Evolutionary conservation across 2,113 vertebrate genomes (phyloP).

Genomic region (Trogon melanurus): DNA sequence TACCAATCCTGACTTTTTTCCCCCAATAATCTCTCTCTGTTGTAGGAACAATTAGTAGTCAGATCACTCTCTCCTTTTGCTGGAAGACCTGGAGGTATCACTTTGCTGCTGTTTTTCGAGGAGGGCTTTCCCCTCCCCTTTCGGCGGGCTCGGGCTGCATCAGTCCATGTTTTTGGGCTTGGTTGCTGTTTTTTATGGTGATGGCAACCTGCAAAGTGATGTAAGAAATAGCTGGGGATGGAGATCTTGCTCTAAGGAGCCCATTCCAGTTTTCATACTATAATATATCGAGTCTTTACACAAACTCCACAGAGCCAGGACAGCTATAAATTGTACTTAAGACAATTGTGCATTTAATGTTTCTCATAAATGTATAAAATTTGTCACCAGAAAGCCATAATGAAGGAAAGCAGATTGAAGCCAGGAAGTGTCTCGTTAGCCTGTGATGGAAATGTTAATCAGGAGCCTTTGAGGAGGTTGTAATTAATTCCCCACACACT

Average conservation of each 20-base stretch:
- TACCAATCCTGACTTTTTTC: not conserved
- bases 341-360: conserved; percentile 3
- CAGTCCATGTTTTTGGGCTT: not conserved
- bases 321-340: not conserved
- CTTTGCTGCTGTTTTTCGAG: not conserved
- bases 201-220: not conserved
- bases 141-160: not conserved
- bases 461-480: conserved; percentile 37
- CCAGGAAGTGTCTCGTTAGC: conserved; percentile 47
- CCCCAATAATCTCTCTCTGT: not conserved
- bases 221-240: not conserved
- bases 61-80: not conserved
- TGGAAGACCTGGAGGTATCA: not conserved
- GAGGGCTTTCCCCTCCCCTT: not conserved
- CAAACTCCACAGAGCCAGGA: not conserved
- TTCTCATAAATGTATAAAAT: conserved; percentile 20
- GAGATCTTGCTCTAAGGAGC: not conserved
- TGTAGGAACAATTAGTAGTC: not conserved
- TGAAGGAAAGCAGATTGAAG: conserved; percentile 43
- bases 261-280: not conserved
- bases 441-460: conserved; percentile 58
- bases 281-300: not conserved
- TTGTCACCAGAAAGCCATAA: conserved; percentile 61
- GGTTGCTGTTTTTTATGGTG: not conserved
- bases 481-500: conserved; percentile 7